Conservation (phyloP, 2,113 vertebrate species). For the Calidris pygmaea region DNA sequence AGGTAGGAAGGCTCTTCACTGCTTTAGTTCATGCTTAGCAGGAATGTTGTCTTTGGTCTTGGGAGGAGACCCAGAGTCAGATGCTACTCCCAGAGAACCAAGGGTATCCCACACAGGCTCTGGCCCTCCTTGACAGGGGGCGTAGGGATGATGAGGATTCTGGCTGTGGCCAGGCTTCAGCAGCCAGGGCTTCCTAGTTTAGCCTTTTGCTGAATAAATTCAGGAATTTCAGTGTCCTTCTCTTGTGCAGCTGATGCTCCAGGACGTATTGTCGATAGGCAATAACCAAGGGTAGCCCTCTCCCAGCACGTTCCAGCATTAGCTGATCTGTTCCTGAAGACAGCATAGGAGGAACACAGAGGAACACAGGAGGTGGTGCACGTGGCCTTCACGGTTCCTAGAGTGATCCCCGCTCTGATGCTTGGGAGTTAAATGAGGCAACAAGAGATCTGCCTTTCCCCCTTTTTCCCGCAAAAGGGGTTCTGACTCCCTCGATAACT, state of each 20-base stretch:
- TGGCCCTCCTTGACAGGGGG: background rate
- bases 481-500: background rate
- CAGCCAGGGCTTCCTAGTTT: background rate
- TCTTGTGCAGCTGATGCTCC: background rate
- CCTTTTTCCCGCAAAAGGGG: background rate
- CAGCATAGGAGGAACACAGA: background rate
- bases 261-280: background rate
- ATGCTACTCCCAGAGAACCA: background rate
- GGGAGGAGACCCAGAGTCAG: background rate
- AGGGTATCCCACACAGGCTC: background rate
- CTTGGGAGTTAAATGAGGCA: background rate
- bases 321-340: background rate
- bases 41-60: background rate
- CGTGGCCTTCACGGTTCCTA: background rate
- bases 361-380: background rate
- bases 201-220: background rate
- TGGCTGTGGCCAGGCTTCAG: background rate
- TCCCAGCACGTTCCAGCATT: background rate
- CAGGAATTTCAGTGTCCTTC: background rate
- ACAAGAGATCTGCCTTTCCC: background rate
- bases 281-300: background rate
- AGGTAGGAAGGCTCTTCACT: conserved; percentile 67
- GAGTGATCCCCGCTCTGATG: background rate
- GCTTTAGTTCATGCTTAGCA: background rate
- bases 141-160: background rate